Percentiles rank a stretch among this genome's conserved stretches.
These are phyloP conservation scores for Chelon auratus DNA, from an alignment of 2,797 vertebrate species.

Conservation along the genomic window DNA sequence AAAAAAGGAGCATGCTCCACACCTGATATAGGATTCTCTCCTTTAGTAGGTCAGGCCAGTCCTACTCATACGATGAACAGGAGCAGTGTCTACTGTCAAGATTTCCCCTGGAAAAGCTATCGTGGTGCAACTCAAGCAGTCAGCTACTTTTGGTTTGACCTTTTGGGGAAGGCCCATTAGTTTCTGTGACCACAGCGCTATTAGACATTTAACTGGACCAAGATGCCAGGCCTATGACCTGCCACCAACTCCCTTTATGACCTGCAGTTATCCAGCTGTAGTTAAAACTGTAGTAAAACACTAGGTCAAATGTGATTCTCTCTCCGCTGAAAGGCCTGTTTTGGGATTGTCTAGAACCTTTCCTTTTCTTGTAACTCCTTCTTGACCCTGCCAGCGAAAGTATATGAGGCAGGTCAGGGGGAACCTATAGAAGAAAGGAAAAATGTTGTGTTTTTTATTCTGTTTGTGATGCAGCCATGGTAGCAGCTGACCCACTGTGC, in stretches of 20 bases:
- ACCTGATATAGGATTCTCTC: not conserved
- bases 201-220: constrained; percentile 55
- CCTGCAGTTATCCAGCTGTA: constrained; percentile 68
- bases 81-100: not conserved
- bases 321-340: constrained; percentile 46
- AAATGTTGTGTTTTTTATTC: constrained; percentile 24
- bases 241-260: constrained; percentile 68
- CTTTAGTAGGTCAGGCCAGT: constrained; percentile 4
- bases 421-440: constrained; percentile 35
- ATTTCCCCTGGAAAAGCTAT: constrained; percentile 47
- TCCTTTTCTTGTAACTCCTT: constrained; percentile 71
- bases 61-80: constrained; percentile 13
- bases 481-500: constrained; percentile 32
- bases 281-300: constrained; percentile 72
- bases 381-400: constrained; percentile 62
- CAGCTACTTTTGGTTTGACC: constrained; percentile 44
- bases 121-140: constrained; percentile 26
- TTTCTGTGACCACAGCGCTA: constrained; percentile 35
- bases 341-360: constrained; percentile 61
- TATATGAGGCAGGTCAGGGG: constrained; percentile 56
- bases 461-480: constrained; percentile 15
- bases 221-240: constrained; percentile 55
- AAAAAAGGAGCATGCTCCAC: not conserved
- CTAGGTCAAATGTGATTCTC: constrained; percentile 71
- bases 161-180: constrained; percentile 28